phyloP scores from a whole-genome alignment of 92 coral and sea anemone species.

The Heliopora coerulea region DNA sequence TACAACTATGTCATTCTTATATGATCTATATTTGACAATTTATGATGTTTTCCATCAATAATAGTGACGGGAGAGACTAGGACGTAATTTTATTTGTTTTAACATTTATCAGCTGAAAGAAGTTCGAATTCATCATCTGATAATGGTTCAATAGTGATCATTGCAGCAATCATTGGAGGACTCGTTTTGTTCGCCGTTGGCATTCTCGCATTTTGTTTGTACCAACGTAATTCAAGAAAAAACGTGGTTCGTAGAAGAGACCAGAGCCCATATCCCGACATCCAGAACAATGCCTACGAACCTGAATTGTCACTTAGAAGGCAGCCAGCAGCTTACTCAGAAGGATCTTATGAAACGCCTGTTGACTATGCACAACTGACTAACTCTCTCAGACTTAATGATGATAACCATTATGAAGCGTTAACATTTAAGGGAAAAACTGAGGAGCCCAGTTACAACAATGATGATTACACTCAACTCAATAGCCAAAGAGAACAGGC shows the following conservation, averaged over 20 bases:
- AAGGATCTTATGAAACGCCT: conserved; percentile 3
- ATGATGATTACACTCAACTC: conserved; percentile 7
- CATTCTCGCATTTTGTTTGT: conserved; percentile 3
- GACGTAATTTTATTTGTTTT: too few species aligned
- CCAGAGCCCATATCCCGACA: not conserved
- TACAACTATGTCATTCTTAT: too few species aligned
- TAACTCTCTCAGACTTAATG: conserved; percentile 2
- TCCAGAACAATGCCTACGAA: conserved; percentile 16
- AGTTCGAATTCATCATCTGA: not conserved
- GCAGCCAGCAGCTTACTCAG: conserved; percentile 15
- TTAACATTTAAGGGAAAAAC: not conserved
- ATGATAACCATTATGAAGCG: conserved; percentile 15
- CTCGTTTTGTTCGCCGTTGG: not conserved
- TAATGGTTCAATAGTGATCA: not conserved
- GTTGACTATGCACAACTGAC: conserved; percentile 14
- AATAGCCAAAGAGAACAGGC: not conserved
- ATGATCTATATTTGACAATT: too few species aligned
- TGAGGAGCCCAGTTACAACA: not conserved
- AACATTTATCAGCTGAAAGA: not conserved
- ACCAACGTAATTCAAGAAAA: not conserved
- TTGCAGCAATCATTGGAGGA: not conserved
- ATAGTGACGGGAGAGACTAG: too few species aligned
- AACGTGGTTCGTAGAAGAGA: not conserved
- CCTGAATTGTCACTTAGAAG: not conserved
- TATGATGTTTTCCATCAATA: too few species aligned